Percentiles rank a stretch among this genome's conserved stretches.
These are phyloP conservation scores for Chaetodon trifascialis DNA, from an alignment of 2,113 vertebrate genomes.

Conservation along the genomic window DNA sequence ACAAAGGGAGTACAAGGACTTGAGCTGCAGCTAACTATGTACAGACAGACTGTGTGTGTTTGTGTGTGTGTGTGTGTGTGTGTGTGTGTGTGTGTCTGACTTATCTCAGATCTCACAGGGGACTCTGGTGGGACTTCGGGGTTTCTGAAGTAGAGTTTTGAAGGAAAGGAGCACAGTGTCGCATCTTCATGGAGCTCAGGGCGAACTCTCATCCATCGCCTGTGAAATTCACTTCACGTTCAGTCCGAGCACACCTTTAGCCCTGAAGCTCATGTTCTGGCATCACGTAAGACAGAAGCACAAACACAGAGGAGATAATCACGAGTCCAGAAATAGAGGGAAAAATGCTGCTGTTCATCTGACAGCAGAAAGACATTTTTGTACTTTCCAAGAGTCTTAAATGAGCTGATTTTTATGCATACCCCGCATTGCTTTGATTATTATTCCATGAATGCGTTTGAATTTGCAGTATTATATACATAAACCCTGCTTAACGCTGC, in stretches of 20 bases:
- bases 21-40: no score
- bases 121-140: background rate
- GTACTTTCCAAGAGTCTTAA: background rate
- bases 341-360: background rate
- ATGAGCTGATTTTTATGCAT: background rate
- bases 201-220: background rate
- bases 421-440: background rate
- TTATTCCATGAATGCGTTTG: background rate
- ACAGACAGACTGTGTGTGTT: background rate
- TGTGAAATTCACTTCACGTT: background rate
- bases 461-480: background rate
- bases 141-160: background rate
- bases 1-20: no score
- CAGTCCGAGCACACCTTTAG: background rate
- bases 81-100: background rate
- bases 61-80: background rate
- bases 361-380: background rate
- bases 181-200: background rate
- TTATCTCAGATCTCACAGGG: background rate
- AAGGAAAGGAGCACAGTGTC: background rate
- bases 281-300: background rate
- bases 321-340: background rate
- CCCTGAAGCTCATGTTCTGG: background rate
- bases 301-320: background rate
- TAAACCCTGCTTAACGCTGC: background rate